These are phyloP conservation scores for Mesopsocus fuscifrons DNA, from an alignment of 2,888 invertebrate genomes.

Conservation along the genomic window DNA sequence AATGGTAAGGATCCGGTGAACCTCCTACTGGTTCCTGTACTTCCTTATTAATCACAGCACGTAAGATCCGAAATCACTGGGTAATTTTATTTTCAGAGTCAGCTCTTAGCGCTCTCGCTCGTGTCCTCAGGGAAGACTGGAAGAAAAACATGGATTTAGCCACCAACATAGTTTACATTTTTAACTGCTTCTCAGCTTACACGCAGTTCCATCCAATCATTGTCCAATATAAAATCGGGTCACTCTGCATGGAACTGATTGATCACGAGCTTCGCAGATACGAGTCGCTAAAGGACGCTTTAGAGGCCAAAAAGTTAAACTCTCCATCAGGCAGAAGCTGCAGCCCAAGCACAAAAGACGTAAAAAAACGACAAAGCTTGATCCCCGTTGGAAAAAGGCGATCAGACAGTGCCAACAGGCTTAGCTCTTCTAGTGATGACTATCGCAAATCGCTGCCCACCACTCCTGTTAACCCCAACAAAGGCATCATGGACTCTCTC, in stretches of 20 bases:
- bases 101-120: conserved; percentile 80
- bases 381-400: conserved; percentile 1
- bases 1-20: conserved; percentile 62
- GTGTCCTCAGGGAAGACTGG: conserved; percentile 95
- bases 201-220: conserved; percentile 88
- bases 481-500: conserved; percentile 23
- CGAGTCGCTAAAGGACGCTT: conserved; percentile 74
- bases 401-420: neutral
- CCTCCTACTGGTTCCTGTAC: too few relatives aligned
- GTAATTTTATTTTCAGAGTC: conserved; percentile 73
- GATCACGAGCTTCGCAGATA: conserved; percentile 87
- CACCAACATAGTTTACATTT: conserved; percentile 90
- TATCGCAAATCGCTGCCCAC: conserved; percentile 3
- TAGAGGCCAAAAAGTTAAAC: conserved; percentile 33
- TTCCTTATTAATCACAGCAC: too few relatives aligned
- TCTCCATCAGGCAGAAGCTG: conserved; percentile 19
- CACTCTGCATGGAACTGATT: conserved; percentile 88
- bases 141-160: conserved; percentile 88
- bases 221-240: conserved; percentile 92
- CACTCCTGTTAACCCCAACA: conserved; percentile 12
- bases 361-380: conserved; percentile 6
- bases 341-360: conserved; percentile 10
- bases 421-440: conserved; percentile 9
- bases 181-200: conserved; percentile 93
- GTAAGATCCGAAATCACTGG: too few relatives aligned